Conservation (phyloP, 2,888 invertebrate genomes). For the Drosophila ustulata region DNA sequence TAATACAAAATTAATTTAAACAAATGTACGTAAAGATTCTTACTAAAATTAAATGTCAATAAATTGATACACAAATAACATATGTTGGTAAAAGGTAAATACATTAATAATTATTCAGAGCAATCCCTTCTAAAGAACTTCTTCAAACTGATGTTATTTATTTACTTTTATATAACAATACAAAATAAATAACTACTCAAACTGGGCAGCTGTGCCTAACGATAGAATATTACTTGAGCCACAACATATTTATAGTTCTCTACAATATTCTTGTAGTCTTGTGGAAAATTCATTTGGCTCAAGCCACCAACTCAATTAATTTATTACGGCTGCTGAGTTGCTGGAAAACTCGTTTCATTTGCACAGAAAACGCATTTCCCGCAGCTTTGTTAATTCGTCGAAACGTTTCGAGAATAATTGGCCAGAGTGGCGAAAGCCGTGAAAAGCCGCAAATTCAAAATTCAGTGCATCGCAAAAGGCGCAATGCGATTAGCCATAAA, state of each 20-base stretch:
- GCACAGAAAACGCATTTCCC: conserved; percentile 61
- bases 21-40: no score
- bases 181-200: background rate
- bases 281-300: background rate
- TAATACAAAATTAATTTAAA: no score
- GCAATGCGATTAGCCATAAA: conserved; percentile 80
- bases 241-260: background rate
- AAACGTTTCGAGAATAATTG: conserved; percentile 21
- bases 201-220: conserved; percentile 1
- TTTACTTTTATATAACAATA: background rate
- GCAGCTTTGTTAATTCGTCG: conserved; percentile 33
- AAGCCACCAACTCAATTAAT: conserved; percentile 28
- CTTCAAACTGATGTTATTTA: background rate
- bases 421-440: conserved; percentile 37
- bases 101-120: no score
- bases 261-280: background rate
- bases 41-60: no score
- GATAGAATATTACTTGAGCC: background rate
- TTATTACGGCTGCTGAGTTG: conserved; percentile 25
- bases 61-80: no score
- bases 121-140: no score
- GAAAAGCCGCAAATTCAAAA: conserved; percentile 70
- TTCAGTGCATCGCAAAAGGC: conserved; percentile 50
- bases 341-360: conserved; percentile 57
- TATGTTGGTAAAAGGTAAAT: no score